phyloP scores from a whole-genome alignment of 2,797 vertebrate species.

The Arnoldichthys spilopterus region DNA sequence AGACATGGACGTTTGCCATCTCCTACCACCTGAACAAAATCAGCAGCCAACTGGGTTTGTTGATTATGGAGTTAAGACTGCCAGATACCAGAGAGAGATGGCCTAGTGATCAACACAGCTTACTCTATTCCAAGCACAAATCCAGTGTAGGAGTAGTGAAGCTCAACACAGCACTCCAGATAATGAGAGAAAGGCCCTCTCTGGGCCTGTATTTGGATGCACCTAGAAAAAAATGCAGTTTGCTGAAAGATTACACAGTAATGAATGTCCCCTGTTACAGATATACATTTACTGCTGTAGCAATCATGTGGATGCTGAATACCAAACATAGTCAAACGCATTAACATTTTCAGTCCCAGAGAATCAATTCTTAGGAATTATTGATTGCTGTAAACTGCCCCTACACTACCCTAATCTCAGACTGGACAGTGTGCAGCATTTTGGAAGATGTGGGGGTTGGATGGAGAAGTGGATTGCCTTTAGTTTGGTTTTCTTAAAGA shows the following conservation, averaged over 20 bases:
- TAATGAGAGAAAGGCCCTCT: constrained; percentile 25
- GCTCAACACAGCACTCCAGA: constrained; percentile 18
- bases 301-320: not conserved
- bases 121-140: constrained; percentile 28
- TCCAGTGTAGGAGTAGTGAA: constrained; percentile 32
- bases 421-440: too few species aligned
- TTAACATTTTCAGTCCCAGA: not conserved
- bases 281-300: constrained; percentile 16
- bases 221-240: constrained; percentile 23
- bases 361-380: too few species aligned
- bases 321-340: not conserved
- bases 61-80: constrained; percentile 24
- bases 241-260: constrained; percentile 24
- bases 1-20: constrained; percentile 33
- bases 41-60: constrained; percentile 32
- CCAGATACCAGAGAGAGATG: constrained; percentile 15
- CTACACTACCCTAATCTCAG: too few species aligned
- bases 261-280: constrained; percentile 2
- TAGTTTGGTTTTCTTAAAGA: too few species aligned
- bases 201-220: constrained; percentile 25
- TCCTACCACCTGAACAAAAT: constrained; percentile 29
- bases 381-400: not conserved
- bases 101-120: constrained; percentile 31
- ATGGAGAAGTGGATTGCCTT: too few species aligned
- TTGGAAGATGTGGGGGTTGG: too few species aligned